These are phyloP conservation scores for Tinea pellionella DNA, from an alignment of 2,888 invertebrate species.

Conservation along the genomic window DNA sequence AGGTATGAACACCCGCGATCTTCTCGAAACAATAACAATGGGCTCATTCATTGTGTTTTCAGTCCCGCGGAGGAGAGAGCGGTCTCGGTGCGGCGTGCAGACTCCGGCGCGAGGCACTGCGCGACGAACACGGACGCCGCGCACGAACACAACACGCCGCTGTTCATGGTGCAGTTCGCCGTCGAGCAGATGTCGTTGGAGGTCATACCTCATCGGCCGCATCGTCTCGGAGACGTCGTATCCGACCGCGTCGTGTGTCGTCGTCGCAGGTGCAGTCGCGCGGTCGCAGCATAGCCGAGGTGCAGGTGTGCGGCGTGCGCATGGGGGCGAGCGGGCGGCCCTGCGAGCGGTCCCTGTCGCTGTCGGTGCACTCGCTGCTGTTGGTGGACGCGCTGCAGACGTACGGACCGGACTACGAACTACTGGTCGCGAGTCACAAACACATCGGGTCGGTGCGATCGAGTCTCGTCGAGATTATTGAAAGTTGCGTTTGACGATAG, in stretches of 20 bases:
- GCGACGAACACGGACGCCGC: slow-evolving; percentile 35
- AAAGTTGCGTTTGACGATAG: too few species aligned
- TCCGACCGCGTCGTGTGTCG: too few species aligned
- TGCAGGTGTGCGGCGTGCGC: slow-evolving; percentile 91
- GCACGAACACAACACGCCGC: slow-evolving; percentile 63
- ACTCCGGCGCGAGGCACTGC: not conserved
- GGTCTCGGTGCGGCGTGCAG: not conserved
- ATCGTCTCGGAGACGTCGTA: too few species aligned
- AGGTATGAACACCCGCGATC: not conserved
- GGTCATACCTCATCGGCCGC: too few species aligned
- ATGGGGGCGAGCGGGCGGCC: slow-evolving; percentile 80
- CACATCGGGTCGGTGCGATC: slow-evolving; percentile 80
- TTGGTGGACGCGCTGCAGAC: slow-evolving; percentile 96
- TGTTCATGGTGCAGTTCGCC: slow-evolving; percentile 86
- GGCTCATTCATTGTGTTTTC: too few species aligned
- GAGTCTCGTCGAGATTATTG: too few species aligned
- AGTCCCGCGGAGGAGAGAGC: not conserved
- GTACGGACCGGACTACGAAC: slow-evolving; percentile 94
- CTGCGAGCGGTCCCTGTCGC: slow-evolving; percentile 78
- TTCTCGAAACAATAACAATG: too few species aligned
- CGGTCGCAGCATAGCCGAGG: slow-evolving; percentile 91
- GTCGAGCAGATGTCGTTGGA: slow-evolving; percentile 89
- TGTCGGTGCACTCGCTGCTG: slow-evolving; percentile 92
- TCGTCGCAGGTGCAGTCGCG: slow-evolving; percentile 78
- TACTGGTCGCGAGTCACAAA: slow-evolving; percentile 93